Evolutionary conservation across 1,140 invertebrate genomes (phyloP), one percentile per base, ranked within the genome.

Genomic region (Drosophila neocordata): DNA sequence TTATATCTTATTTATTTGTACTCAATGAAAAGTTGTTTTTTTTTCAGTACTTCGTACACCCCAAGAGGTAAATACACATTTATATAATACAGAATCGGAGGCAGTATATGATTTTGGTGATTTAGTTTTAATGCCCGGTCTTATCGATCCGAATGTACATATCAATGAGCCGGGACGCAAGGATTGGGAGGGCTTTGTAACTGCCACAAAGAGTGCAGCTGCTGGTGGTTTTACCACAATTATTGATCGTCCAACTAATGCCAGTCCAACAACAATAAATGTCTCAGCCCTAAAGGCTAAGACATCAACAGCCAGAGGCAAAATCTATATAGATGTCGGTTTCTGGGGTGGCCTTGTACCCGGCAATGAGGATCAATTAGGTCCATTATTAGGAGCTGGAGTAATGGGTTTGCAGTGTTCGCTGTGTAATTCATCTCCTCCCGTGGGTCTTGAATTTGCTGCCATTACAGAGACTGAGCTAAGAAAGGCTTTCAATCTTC

Each of bases 131-230:
- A 94, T 98, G 93, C 95, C 97, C 9, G 97, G 96, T 15, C 92
- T 98, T 1, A 96, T 98, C 41, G 97, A 98, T 92, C 94, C 96
- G 0, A 97, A 98, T 89, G 97, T 98, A 0, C 97, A 98, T 83
- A 93, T 98, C 4, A 95, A 97, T 74, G 97, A 98, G 91, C 97
- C 97, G 1, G 97, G 97, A 0, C 92, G 95, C 13, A 94, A 93
- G 0, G 93, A 94, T 9, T 95, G 95, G 95, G 95, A 96, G 91
- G 95, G 95, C 4, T 96, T 94, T 92, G 91, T 89, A 1, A 94
- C 94, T 1, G 95, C 95, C 9, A 96, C 95, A 7, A 92, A 91
- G 76, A 95, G 95, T 5, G 95, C 95, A 1, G 95, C 95, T 1
- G 94, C 94, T 9, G 95, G 95, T 5, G 95, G 95, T 9, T 93